phyloP scores from a whole-genome alignment of 2,888 invertebrate genomes.

The Muschampia plurimacula region DNA sequence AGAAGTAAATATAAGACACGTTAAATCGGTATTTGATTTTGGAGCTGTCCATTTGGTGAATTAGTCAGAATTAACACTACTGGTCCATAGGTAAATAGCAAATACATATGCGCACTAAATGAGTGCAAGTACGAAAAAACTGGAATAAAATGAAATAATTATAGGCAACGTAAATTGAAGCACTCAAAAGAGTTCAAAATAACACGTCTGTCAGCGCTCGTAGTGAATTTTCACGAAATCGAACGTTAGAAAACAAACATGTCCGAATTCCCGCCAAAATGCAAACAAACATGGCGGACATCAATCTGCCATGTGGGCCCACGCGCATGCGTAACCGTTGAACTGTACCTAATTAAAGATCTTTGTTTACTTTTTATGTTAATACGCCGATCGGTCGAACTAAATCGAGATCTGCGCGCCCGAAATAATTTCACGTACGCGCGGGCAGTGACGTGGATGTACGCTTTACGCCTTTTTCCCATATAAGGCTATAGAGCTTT shows the following conservation, averaged over 20 bases:
- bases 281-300: conserved; percentile 67
- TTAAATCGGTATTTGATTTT: too few species aligned
- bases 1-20: too few species aligned
- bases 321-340: conserved; percentile 70
- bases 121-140: conserved; percentile 32
- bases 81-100: background rate
- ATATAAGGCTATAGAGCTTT: conserved; percentile 55
- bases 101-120: background rate
- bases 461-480: conserved; percentile 51
- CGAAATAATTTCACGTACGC: conserved; percentile 74
- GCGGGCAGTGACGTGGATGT: conserved; percentile 50
- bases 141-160: conserved; percentile 49
- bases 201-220: conserved; percentile 71
- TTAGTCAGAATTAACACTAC: too few species aligned
- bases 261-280: conserved; percentile 59
- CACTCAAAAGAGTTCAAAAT: conserved; percentile 55
- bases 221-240: conserved; percentile 79
- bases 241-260: conserved; percentile 73
- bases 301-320: conserved; percentile 71
- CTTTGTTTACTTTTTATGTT: conserved; percentile 73
- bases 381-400: conserved; percentile 66
- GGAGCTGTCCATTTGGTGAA: too few species aligned
- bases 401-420: conserved; percentile 69
- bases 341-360: conserved; percentile 74
- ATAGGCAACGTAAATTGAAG: conserved; percentile 53